Evolutionary conservation across 2,888 invertebrate genomes (phyloP).

Genomic region (Apotomis betuletana): DNA sequence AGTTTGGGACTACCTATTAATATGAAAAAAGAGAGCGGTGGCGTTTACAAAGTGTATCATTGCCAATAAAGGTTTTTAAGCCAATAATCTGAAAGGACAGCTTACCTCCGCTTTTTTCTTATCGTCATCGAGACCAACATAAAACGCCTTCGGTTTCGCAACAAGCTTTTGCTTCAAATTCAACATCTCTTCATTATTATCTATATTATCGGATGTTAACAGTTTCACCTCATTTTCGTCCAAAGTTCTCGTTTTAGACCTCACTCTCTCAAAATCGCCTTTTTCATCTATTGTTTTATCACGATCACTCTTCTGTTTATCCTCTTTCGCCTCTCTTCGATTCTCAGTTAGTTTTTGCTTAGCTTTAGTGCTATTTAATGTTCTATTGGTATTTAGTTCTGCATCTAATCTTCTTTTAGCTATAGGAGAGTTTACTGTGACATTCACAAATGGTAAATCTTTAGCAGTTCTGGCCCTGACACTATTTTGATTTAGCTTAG

Average conservation of each 20-base stretch:
- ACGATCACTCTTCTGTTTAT: constrained; percentile 37
- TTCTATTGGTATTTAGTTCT: constrained; percentile 16
- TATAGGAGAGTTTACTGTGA: constrained; percentile 70
- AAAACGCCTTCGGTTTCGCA: constrained; percentile 75
- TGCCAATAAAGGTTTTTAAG: too few relatives aligned
- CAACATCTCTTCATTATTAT: constrained; percentile 71
- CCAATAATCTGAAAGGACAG: too few relatives aligned
- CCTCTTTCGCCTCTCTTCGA: constrained; percentile 44
- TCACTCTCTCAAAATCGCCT: constrained; percentile 52
- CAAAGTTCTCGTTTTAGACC: constrained; percentile 74
- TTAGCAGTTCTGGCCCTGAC: constrained; percentile 47
- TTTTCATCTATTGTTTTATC: constrained; percentile 45
- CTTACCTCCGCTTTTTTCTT: constrained; percentile 3
- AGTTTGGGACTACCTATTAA: too few relatives aligned
- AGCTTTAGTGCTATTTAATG: neutral
- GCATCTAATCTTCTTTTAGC: constrained; percentile 48
- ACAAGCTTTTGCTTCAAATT: constrained; percentile 61
- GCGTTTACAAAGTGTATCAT: too few relatives aligned
- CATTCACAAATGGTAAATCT: constrained; percentile 56
- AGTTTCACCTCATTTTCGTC: constrained; percentile 74
- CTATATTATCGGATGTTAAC: constrained; percentile 60
- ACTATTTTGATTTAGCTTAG: constrained; percentile 46
- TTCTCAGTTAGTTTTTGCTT: constrained; percentile 44
- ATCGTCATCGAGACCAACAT: constrained; percentile 63
- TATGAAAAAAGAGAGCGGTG: too few relatives aligned